phyloP scores from a whole-genome alignment of 2,888 invertebrate genomes.

The Microchrysa polita region DNA sequence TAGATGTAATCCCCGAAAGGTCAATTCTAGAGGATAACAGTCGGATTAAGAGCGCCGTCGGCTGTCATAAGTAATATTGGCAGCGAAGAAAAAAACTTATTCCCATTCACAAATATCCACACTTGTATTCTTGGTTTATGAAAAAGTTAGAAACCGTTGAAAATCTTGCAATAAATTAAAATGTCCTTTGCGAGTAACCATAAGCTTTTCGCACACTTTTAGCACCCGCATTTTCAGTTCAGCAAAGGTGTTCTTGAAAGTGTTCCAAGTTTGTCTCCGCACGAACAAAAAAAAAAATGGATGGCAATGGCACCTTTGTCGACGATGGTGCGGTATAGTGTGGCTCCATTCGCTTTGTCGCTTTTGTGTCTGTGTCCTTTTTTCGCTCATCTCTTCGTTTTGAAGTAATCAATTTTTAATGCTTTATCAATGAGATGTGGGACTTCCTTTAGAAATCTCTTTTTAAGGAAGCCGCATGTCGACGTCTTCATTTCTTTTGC shows the following conservation, averaged over 20 bases:
- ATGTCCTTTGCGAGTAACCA: slow-evolving; percentile 24
- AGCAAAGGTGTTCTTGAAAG: slow-evolving; percentile 18
- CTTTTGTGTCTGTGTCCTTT: background rate
- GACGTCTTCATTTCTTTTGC: slow-evolving; percentile 29
- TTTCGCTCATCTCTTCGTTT: slow-evolving; percentile 6
- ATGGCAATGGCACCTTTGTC: too few relatives aligned
- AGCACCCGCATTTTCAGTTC: background rate
- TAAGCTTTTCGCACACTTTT: slow-evolving; percentile 7
- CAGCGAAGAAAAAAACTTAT: background rate
- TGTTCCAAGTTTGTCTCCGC: background rate
- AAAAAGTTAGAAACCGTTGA: slow-evolving; percentile 14
- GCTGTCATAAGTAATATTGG: background rate
- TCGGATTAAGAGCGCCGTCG: background rate
- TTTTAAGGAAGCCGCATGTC: slow-evolving; percentile 8
- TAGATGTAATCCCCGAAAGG: slow-evolving; percentile 19
- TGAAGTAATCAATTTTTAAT: slow-evolving; percentile 40
- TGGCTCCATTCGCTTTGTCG: background rate
- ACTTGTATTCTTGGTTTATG: background rate
- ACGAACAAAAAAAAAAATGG: too few relatives aligned
- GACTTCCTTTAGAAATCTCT: slow-evolving; percentile 32
- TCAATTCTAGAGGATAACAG: background rate
- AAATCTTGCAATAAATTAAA: slow-evolving; percentile 29
- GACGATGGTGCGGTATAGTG: too few relatives aligned
- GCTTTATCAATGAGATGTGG: slow-evolving; percentile 36
- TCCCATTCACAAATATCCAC: background rate